phyloP scores from a whole-genome alignment of 64 coral and sea anemone species.

The Orbicella faveolata region DNA sequence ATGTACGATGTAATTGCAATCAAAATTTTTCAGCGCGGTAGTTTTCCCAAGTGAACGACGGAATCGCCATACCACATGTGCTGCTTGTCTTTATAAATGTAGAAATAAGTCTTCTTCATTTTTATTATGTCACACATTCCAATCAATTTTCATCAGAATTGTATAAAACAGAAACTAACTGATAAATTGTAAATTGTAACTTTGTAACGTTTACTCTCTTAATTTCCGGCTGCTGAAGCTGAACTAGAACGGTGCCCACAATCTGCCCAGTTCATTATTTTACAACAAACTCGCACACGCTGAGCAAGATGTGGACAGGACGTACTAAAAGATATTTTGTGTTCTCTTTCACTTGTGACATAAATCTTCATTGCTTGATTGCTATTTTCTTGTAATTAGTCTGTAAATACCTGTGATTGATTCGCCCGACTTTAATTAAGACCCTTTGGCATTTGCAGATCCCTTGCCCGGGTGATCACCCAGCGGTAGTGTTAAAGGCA shows the following conservation, averaged over 20 bases:
- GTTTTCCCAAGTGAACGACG: background rate
- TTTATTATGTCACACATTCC: background rate
- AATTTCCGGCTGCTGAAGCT: background rate
- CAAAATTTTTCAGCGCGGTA: background rate
- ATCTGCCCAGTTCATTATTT: too few species aligned
- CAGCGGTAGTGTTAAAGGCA: background rate
- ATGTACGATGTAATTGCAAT: background rate
- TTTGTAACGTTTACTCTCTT: background rate
- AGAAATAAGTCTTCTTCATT: background rate
- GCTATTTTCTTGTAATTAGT: conserved; percentile 10
- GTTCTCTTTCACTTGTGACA: background rate
- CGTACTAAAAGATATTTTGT: background rate
- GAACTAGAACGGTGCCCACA: too few species aligned
- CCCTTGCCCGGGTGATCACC: background rate
- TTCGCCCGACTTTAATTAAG: background rate
- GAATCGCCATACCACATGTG: background rate
- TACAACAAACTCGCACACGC: background rate
- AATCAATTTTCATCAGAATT: background rate
- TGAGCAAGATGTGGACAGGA: background rate
- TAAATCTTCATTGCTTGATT: background rate
- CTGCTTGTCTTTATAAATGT: background rate
- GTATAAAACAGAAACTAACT: background rate
- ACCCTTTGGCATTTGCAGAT: background rate
- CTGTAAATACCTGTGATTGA: conserved; percentile 5
- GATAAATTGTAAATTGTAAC: background rate